Evolutionary conservation across 2,797 vertebrate species (phyloP).

Genomic region (Megaceryle alcyon): DNA sequence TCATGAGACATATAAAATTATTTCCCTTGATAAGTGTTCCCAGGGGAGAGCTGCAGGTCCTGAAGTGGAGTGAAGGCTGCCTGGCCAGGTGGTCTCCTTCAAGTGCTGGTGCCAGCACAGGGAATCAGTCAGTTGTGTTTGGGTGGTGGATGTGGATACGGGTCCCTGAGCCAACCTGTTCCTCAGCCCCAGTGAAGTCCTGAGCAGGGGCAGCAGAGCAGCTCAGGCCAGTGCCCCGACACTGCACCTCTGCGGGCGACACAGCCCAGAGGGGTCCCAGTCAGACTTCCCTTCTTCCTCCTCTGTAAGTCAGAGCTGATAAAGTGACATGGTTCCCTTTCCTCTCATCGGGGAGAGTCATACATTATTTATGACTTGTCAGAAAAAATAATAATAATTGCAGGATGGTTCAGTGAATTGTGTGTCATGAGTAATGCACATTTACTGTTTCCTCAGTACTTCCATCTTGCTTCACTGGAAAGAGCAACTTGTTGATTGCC

Average conservation of each 20-base stretch:
- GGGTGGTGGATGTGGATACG: background rate
- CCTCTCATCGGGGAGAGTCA: background rate
- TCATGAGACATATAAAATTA: background rate
- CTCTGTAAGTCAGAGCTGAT: background rate
- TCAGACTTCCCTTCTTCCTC: background rate
- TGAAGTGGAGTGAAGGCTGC: fast-evolving
- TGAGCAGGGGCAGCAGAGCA: background rate
- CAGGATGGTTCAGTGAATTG: background rate
- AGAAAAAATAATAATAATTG: background rate
- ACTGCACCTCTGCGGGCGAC: fast-evolving
- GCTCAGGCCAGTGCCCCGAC: background rate
- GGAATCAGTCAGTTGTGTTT: fast-evolving
- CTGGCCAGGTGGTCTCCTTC: background rate
- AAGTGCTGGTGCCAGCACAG: background rate
- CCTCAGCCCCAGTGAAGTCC: background rate
- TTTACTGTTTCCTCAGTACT: background rate
- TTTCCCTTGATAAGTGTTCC: background rate
- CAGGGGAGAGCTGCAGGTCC: background rate
- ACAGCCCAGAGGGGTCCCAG: background rate
- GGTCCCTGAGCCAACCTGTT: background rate
- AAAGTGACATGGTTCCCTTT: background rate
- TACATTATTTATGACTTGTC: background rate
- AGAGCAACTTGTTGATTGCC: background rate
- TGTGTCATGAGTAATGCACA: background rate
- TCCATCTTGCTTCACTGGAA: background rate